A percentile compares a stretch with the other conserved stretches of the same genome.
Evolutionary conservation across 92 coral and sea anemone species (phyloP).

Genomic region (Hydrozoanthus gracilis): DNA sequence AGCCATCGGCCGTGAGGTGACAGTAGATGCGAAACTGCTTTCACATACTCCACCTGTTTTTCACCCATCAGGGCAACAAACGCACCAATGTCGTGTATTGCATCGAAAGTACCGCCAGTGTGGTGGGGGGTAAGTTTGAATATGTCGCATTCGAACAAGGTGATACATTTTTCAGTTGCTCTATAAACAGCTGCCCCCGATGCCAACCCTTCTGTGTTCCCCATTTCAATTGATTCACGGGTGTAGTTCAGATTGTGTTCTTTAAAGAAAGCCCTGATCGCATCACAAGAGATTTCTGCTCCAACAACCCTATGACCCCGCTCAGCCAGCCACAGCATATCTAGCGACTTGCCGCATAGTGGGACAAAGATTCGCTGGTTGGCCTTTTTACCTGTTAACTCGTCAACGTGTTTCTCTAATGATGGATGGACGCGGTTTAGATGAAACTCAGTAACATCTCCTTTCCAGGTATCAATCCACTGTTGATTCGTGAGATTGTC

Average conservation of each 20-base stretch:
- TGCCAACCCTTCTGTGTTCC: slow-evolving; percentile 5
- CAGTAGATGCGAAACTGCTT: slow-evolving; percentile 11
- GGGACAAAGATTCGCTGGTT: slow-evolving; percentile 47
- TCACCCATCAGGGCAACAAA: slow-evolving; percentile 29
- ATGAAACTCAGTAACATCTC: slow-evolving; percentile 32
- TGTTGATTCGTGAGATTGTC: slow-evolving; percentile 33
- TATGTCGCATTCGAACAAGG: slow-evolving; percentile 42
- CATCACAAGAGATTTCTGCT: slow-evolving; percentile 42
- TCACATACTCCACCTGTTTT: slow-evolving; percentile 22
- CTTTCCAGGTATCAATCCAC: slow-evolving; percentile 46
- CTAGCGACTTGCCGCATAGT: slow-evolving; percentile 39
- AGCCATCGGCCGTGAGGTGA: slow-evolving; percentile 45
- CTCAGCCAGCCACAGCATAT: slow-evolving; percentile 41
- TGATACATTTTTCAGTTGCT: slow-evolving; percentile 10
- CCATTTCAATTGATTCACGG: slow-evolving; percentile 22
- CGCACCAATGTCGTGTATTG: slow-evolving; percentile 43
- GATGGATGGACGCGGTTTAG: slow-evolving; percentile 45
- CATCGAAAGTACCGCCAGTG: slow-evolving; percentile 41
- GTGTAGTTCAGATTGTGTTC: slow-evolving; percentile 27
- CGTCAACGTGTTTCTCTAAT: slow-evolving; percentile 18
- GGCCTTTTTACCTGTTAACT: slow-evolving; percentile 32
- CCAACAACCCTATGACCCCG: slow-evolving; percentile 36
- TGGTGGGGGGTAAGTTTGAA: slow-evolving; percentile 38
- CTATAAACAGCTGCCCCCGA: slow-evolving; percentile 33
- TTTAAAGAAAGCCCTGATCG: slow-evolving; percentile 33